Evolutionary conservation across 2,797 vertebrate species (phyloP).

Genomic region (Cephalopachus bancanus): DNA sequence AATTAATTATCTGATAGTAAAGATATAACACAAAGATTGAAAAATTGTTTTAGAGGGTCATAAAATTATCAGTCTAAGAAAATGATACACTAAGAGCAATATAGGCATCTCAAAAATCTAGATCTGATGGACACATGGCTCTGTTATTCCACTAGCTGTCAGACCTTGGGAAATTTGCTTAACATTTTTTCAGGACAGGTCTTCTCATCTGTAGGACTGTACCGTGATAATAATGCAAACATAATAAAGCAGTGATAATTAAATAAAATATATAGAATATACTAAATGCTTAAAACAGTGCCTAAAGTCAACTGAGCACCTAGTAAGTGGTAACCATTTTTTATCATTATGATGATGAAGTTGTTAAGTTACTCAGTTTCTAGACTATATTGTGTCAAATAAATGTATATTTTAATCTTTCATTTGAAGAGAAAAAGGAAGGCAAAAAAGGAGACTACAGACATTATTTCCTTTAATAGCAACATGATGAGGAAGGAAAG

Average conservation of each 20-base stretch:
- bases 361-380: too few relatives aligned
- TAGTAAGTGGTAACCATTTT: neutral
- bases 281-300: neutral
- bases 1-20: neutral
- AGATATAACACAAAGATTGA: neutral
- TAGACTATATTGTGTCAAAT: too few relatives aligned
- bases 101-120: neutral
- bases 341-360: neutral
- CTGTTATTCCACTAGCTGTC: neutral
- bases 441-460: neutral
- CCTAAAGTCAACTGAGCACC: neutral
- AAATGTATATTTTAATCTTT: too few relatives aligned
- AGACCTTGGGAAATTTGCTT: neutral
- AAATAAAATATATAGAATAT: neutral
- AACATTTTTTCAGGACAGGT: neutral
- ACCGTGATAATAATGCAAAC: neutral
- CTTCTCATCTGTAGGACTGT: neutral
- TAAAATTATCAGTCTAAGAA: neutral
- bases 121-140: neutral
- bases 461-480: too few relatives aligned
- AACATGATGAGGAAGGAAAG: too few relatives aligned
- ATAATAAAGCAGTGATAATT: neutral
- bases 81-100: neutral
- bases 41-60: neutral
- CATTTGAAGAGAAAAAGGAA: too few relatives aligned